Evolutionary conservation across 2,113 vertebrate species (phyloP).

Genomic region (Spea bombifrons): DNA sequence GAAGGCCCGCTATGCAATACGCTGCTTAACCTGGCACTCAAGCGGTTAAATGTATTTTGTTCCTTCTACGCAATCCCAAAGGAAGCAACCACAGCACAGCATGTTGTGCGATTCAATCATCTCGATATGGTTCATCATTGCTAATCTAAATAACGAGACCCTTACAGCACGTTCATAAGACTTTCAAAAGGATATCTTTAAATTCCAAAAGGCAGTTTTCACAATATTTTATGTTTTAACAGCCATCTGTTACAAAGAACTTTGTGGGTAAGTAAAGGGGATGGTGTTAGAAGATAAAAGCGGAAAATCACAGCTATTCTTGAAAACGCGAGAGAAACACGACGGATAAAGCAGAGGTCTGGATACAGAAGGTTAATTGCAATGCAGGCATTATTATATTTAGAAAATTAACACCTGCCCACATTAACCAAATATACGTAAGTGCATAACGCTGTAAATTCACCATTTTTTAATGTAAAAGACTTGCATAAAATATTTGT

Average conservation of each 20-base stretch:
- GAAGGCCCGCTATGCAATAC: no score
- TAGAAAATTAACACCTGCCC: background rate
- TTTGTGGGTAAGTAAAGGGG: background rate
- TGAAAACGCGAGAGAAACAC: background rate
- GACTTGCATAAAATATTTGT: background rate
- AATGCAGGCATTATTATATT: background rate
- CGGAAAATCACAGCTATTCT: background rate
- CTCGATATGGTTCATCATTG: no score
- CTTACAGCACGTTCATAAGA: no score
- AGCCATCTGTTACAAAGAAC: conserved; percentile 25
- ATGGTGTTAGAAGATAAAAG: background rate
- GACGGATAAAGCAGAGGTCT: conserved; percentile 6
- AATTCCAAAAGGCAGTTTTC: conserved; percentile 8
- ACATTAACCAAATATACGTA: background rate
- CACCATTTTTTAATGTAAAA: background rate
- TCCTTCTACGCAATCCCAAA: no score
- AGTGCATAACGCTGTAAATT: background rate
- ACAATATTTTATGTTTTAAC: conserved; percentile 18
- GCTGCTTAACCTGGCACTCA: no score
- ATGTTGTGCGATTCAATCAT: no score
- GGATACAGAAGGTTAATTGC: conserved; percentile 4
- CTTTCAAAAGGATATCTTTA: background rate
- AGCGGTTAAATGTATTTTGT: no score
- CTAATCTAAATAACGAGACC: no score
- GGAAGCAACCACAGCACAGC: no score